A percentile compares a stretch with the other conserved stretches of the same genome.
phyloP scores from a whole-genome alignment of 2,113 vertebrate species.

The Astur gentilis region DNA sequence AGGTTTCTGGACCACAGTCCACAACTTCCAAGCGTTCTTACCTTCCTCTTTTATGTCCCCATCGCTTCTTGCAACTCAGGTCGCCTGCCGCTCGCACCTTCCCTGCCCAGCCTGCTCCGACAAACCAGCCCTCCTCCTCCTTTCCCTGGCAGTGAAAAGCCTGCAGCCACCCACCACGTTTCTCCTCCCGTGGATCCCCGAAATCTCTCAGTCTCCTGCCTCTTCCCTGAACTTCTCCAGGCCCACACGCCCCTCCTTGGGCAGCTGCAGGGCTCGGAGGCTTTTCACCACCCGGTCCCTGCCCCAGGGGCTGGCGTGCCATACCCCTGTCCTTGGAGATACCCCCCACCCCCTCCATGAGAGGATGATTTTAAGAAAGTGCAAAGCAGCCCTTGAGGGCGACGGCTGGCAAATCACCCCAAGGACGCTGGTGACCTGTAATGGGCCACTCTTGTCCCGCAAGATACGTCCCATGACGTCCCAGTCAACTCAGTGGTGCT shows the following conservation, averaged over 20 bases:
- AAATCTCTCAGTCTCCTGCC: neutral
- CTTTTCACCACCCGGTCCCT: neutral
- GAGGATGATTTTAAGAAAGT: neutral
- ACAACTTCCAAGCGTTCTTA: neutral
- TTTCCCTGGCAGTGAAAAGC: neutral
- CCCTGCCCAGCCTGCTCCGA: neutral
- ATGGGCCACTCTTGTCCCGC: no score
- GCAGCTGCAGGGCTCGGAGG: neutral
- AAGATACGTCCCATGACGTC: neutral
- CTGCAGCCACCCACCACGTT: neutral
- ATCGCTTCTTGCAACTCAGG: neutral
- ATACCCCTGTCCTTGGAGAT: neutral
- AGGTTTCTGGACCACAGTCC: neutral
- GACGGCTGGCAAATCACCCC: neutral
- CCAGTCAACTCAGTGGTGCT: neutral
- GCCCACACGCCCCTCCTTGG: rapidly evolving
- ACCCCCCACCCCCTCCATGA: neutral
- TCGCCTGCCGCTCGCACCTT: rapidly evolving
- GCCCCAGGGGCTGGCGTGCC: neutral
- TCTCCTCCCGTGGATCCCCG: neutral
- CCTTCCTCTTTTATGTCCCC: neutral
- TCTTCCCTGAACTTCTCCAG: neutral
- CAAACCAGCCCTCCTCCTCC: no score
- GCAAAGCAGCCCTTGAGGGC: neutral
- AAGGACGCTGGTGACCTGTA: neutral